These are phyloP conservation scores for Chironomus tepperi DNA, from an alignment of 1,140 invertebrate species.

Conservation along the genomic window DNA sequence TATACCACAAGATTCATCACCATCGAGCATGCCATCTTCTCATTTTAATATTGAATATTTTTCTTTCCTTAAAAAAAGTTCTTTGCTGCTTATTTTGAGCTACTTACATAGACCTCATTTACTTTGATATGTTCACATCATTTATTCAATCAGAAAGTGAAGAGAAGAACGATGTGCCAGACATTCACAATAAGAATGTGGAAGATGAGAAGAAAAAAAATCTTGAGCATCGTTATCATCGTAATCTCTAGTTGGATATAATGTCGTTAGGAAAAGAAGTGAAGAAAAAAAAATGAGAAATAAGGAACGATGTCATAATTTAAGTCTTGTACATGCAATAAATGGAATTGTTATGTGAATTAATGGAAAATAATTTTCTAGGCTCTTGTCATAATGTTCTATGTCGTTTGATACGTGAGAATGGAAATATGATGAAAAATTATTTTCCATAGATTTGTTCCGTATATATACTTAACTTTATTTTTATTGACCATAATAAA, in stretches of 20 bases:
- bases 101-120: not conserved
- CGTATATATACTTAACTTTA: too few relatives aligned
- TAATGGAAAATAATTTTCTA: not conserved
- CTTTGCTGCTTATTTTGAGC: too few relatives aligned
- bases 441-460: too few relatives aligned
- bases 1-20: too few relatives aligned
- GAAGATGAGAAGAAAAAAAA: too few relatives aligned
- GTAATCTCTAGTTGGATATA: not conserved
- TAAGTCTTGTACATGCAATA: constrained; percentile 1
- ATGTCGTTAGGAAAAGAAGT: not conserved
- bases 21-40: too few relatives aligned
- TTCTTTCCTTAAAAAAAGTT: too few relatives aligned
- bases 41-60: too few relatives aligned
- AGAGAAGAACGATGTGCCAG: not conserved
- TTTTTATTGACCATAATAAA: too few relatives aligned
- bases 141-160: not conserved
- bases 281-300: not conserved
- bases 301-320: not conserved
- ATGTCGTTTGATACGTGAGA: too few relatives aligned
- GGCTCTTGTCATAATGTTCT: too few relatives aligned
- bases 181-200: not conserved
- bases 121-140: constrained; percentile 8
- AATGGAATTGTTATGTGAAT: not conserved
- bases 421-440: too few relatives aligned
- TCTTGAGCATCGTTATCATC: not conserved